Base-by-base conservation (phyloP, 2,797 vertebrate species). In the Acrossocheilus fasciatus region DNA sequence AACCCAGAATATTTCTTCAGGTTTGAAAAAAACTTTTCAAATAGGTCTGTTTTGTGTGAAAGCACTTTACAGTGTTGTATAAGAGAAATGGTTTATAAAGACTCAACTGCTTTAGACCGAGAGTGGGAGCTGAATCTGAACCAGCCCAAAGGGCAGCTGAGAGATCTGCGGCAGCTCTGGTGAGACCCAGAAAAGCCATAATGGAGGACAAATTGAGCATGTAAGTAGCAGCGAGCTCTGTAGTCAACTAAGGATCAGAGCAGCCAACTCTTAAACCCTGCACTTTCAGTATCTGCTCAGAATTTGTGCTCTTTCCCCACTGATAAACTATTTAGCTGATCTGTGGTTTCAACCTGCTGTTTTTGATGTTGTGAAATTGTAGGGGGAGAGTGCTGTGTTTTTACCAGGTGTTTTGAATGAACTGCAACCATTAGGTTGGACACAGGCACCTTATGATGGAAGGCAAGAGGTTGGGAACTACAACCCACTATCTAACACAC, bases 191-290 rank as follows among this genome's bases (percentile, higher is more conserved):
- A 86, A 78, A 78, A 78, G 74, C 83, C 78, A 78, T 76, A 85
- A 87, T 85, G 85, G 75, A 57, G 82, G 74, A 87, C 54, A 82
- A 85, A 80, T 78, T 83, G 85, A 88, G 79, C 85, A 57, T 75
- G 83, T 88, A 72, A 81, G 70, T 41, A 86, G 83, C 47, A 84
- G 39, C 64, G 83, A 88, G 74, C 81, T 73, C 79, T 85, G 72
- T 85, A 79, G 83, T 85, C 80, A 75, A 74, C 76, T 52, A 81
- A 62, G 30, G 54, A 87, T 34, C 81, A 79, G 52, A 83, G 81
- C 50, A 69, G 50, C 70, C 50, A 52, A 14, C 45, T 54, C 26
- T 81, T 23, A 72, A 59, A 79, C 66, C 15, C 36, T 41, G 41
- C 12, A 9, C 20, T 57, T n/a, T 76, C 62, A 41, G 80, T 43